Conservation (phyloP, 2,888 invertebrate genomes). For the Stegana nigrithorax region DNA sequence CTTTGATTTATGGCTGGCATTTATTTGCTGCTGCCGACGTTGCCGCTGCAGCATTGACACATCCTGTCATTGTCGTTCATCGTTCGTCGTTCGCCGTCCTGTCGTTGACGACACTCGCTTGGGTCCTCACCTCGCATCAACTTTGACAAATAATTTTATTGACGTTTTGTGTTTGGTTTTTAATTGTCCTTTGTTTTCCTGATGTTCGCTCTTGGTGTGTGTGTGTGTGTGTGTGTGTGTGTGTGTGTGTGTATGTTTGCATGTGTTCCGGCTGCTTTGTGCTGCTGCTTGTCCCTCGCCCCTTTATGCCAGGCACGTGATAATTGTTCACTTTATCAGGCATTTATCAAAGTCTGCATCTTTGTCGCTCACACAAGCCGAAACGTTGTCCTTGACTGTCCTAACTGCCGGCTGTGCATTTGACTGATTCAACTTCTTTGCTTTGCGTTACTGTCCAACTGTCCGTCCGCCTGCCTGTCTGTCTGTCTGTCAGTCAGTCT, state of each 20-base stretch:
- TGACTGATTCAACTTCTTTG: too few species aligned
- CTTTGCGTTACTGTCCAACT: too few species aligned
- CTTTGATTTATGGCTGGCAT: constrained; percentile 45
- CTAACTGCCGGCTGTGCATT: not conserved
- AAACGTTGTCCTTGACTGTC: not conserved
- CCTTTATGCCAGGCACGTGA: constrained; percentile 50
- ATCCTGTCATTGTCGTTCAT: constrained; percentile 52
- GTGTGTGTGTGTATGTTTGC: not conserved
- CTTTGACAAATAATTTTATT: constrained; percentile 65
- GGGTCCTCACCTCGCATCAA: constrained; percentile 16
- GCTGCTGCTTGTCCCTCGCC: not conserved
- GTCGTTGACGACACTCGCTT: constrained; percentile 31
- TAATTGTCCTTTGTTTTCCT: constrained; percentile 56
- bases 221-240: not conserved
- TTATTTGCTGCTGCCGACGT: too few species aligned
- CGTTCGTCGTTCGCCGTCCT: constrained; percentile 29
- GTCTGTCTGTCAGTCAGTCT: not conserved
- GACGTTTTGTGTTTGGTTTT: constrained; percentile 57
- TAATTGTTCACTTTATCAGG: constrained; percentile 60
- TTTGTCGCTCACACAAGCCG: not conserved
- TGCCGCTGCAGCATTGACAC: constrained; percentile 53
- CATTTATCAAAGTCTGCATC: constrained; percentile 51
- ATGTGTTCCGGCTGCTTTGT: constrained; percentile 25
- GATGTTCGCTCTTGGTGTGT: too few species aligned
- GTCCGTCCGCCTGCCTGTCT: constrained; percentile 20